Conservation (phyloP, 1,140 invertebrate genomes). For the Drosophila kepulauana region DNA sequence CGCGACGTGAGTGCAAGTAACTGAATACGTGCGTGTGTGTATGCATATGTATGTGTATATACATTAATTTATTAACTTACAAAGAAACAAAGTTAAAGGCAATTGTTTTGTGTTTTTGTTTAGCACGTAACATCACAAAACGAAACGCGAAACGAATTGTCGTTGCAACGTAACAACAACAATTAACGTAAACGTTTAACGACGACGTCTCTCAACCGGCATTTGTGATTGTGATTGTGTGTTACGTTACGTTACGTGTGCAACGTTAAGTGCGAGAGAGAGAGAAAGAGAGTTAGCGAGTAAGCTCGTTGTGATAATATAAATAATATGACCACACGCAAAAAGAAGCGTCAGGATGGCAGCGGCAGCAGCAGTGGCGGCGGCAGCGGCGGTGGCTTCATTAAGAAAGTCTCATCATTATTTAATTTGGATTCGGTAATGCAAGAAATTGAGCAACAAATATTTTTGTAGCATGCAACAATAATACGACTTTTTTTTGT, state of each 20-base stretch:
- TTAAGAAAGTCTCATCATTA: constrained; percentile 94
- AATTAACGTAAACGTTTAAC: constrained; percentile 52
- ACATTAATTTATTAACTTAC: constrained; percentile 14
- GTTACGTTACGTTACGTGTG: constrained; percentile 30
- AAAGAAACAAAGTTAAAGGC: constrained; percentile 16
- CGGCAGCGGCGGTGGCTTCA: constrained; percentile 87
- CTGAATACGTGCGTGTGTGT: constrained; percentile 20
- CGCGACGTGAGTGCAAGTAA: constrained; percentile 45
- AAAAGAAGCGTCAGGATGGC: constrained; percentile 91
- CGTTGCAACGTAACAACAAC: constrained; percentile 51
- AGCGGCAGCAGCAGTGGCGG: constrained; percentile 76
- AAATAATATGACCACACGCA: constrained; percentile 89
- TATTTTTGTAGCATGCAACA: not conserved
- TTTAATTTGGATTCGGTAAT: constrained; percentile 94
- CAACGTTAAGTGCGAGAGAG: constrained; percentile 39
- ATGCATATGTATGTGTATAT: constrained; percentile 9
- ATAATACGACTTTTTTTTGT: not conserved
- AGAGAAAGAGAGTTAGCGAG: constrained; percentile 22
- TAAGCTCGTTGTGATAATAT: constrained; percentile 43
- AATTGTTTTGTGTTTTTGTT: constrained; percentile 35
- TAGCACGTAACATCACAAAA: constrained; percentile 36
- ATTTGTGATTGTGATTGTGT: constrained; percentile 59
- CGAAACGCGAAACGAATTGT: constrained; percentile 31
- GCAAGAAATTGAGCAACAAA: constrained; percentile 53
- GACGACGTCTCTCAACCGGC: constrained; percentile 49